A percentile compares a stretch with the other conserved stretches of the same genome.
These are phyloP conservation scores for Stigmatopora nigra DNA, from an alignment of 2,113 vertebrate species.

Conservation along the genomic window DNA sequence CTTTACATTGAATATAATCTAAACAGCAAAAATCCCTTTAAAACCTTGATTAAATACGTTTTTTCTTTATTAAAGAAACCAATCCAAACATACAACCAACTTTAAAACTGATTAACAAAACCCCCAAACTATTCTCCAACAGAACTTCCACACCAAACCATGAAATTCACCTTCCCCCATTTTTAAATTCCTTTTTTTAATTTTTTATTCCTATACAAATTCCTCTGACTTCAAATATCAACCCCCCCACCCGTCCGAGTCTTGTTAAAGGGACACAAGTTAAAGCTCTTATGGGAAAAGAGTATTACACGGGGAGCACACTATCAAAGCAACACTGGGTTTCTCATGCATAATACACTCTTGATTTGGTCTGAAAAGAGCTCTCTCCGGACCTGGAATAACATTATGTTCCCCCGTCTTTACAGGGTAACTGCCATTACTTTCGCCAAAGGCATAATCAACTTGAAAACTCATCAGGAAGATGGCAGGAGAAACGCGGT, in stretches of 20 bases:
- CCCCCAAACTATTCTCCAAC: not conserved
- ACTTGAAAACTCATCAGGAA: conserved; percentile 63
- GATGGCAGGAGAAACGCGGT: conserved; percentile 62
- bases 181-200: conserved; percentile 14
- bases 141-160: not conserved
- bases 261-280: conserved; percentile 32
- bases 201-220: conserved; percentile 16
- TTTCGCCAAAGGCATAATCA: conserved; percentile 61
- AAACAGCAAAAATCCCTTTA: too few relatives aligned
- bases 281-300: conserved; percentile 27
- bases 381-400: conserved; percentile 39
- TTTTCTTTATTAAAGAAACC: not conserved
- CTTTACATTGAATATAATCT: too few relatives aligned
- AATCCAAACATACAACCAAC: not conserved
- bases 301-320: conserved; percentile 28
- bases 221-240: conserved; percentile 23
- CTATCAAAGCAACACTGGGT: conserved; percentile 44
- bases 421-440: conserved; percentile 29
- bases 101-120: not conserved
- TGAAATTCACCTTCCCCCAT: not conserved
- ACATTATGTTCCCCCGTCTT: conserved; percentile 44
- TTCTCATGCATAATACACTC: conserved; percentile 31
- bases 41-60: too few relatives aligned
- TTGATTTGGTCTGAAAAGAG: conserved; percentile 48
- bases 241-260: conserved; percentile 19